Conservation (phyloP, 53 echinoderm and acorn worm species). For the Glandiceps talaboti region DNA sequence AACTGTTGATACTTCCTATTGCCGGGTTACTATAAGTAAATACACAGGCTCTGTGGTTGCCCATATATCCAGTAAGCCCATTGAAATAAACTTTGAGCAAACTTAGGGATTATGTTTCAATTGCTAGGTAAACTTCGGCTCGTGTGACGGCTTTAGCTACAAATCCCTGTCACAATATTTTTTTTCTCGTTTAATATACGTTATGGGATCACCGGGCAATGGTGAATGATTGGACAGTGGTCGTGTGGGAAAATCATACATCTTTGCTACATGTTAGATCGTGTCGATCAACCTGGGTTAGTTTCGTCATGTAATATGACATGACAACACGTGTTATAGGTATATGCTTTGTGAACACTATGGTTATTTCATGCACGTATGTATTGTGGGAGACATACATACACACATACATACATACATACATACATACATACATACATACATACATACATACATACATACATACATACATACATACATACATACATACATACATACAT, state of each 20-base stretch:
- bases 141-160: neutral
- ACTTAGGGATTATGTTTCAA: neutral
- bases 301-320: too few relatives aligned
- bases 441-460: too few relatives aligned
- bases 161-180: neutral
- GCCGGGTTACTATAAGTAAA: neutral
- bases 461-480: too few relatives aligned
- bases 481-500: too few relatives aligned
- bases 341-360: too few relatives aligned
- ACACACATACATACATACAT: too few relatives aligned
- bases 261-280: too few relatives aligned
- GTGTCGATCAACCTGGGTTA: too few relatives aligned
- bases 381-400: too few relatives aligned
- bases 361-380: too few relatives aligned
- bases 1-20: neutral
- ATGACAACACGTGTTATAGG: too few relatives aligned
- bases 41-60: neutral
- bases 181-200: neutral
- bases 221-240: neutral
- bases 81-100: neutral
- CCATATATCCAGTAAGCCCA: neutral
- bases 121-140: neutral
- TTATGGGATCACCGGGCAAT: neutral
- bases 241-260: neutral
- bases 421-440: too few relatives aligned